Percentiles rank a stretch among this genome's conserved stretches.
phyloP scores from a whole-genome alignment of 2,888 invertebrate genomes.

The Gari tellinella region DNA sequence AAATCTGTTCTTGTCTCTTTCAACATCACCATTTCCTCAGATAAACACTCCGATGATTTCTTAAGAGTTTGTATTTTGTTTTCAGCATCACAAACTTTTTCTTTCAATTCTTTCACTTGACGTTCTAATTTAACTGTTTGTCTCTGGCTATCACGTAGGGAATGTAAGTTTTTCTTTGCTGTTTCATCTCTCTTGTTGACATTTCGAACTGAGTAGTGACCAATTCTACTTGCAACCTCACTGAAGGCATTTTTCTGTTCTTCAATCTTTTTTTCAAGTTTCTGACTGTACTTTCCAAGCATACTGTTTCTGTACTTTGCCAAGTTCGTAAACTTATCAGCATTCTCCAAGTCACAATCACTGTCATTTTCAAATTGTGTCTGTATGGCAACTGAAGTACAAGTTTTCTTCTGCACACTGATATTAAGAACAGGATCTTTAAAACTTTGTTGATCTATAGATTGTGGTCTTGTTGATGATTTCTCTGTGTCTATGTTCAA shows the following conservation, averaged over 20 bases:
- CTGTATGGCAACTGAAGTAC: background rate
- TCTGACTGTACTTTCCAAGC: background rate
- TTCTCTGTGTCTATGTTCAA: too few species aligned
- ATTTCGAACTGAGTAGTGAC: conserved; percentile 15
- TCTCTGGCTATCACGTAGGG: conserved; percentile 6
- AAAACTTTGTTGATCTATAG: too few species aligned
- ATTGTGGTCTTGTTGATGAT: too few species aligned
- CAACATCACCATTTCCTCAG: too few species aligned
- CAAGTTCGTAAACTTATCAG: background rate
- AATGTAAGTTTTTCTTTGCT: conserved; percentile 7
- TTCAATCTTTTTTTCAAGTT: conserved; percentile 1
- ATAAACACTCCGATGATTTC: too few species aligned
- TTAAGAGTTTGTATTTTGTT: background rate
- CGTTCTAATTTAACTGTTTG: background rate
- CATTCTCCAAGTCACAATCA: background rate
- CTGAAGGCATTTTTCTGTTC: conserved; percentile 4
- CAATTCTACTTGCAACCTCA: background rate
- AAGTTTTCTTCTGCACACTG: background rate
- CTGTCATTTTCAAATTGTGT: background rate
- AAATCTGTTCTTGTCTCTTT: background rate
- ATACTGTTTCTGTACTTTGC: conserved; percentile 2
- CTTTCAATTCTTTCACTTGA: background rate
- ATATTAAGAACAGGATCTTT: conserved; percentile 1
- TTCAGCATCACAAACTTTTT: background rate
- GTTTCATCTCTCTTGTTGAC: conserved; percentile 17